A percentile compares a stretch with the other conserved stretches of the same genome.
These are phyloP conservation scores for Drepanosiphum platanoidis DNA, from an alignment of 2,888 invertebrate genomes.

Conservation along the genomic window DNA sequence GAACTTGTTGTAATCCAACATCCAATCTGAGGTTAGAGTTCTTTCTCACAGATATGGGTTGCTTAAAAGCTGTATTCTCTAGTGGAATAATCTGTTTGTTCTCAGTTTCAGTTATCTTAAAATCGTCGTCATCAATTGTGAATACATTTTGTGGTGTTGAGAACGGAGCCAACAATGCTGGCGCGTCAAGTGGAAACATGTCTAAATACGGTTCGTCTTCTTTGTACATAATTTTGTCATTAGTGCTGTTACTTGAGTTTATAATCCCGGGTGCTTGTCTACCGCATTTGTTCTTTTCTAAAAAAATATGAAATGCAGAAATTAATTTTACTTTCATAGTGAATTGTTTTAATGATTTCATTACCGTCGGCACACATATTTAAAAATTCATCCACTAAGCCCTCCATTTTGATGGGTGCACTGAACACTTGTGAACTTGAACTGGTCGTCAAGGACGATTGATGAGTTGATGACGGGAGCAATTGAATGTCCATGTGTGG, in stretches of 20 bases:
- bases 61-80: constrained; percentile 44
- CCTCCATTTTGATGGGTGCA: constrained; percentile 70
- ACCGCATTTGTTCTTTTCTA: constrained; percentile 50
- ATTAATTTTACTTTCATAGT: background rate
- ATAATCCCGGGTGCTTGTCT: constrained; percentile 59
- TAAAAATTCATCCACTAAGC: constrained; percentile 63
- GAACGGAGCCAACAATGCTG: constrained; percentile 46
- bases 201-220: constrained; percentile 60
- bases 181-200: constrained; percentile 49
- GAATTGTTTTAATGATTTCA: background rate
- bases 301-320: background rate
- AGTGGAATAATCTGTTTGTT: constrained; percentile 17
- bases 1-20: constrained; percentile 51
- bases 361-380: constrained; percentile 58
- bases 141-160: constrained; percentile 54
- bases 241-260: constrained; percentile 61
- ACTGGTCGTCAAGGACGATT: constrained; percentile 50
- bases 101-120: constrained; percentile 28
- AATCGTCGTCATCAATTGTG: constrained; percentile 34
- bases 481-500: constrained; percentile 35
- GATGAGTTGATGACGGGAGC: constrained; percentile 31
- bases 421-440: constrained; percentile 45
- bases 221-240: constrained; percentile 59
- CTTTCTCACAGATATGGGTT: constrained; percentile 58
- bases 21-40: constrained; percentile 45